Evolutionary conservation across 2,113 vertebrate genomes (phyloP), one percentile per base, ranked within the genome.

Genomic region (Chlamydotis undulata): DNA sequence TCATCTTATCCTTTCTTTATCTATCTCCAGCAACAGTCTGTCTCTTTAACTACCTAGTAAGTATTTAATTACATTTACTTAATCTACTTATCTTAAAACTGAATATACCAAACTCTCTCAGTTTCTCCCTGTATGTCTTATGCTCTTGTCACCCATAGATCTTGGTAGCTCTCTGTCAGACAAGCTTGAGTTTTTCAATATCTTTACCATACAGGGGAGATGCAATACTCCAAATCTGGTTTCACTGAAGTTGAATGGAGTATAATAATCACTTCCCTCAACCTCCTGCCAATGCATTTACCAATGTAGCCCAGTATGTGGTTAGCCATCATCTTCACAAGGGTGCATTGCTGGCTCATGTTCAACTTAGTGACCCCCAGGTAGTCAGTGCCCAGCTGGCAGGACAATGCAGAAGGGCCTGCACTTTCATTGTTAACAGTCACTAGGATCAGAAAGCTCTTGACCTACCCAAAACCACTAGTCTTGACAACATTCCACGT

Each of bases 211-310:
- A 41, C 4, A 33, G 22, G 7, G 8, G 5, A 63, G 13, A 19
- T 43, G 21, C 1, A 17, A 18, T 18, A 25, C 19, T 52, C 25
- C 12, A 47, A 24, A 22, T 33, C 7, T 63, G 10, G 6, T 68
- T 83, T 91, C 47, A 45, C 14, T 28, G 5, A 1, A 7, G 9
- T 8, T 29, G 28, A 89, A 35, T 12, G 14, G 33, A 63, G 37
- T 22, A 9, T 3, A 39, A 49, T 25, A 67, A 86, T 28, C 9
- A 12, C 6, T 41, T 67, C 18, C 14, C 22, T 69, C 49, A 64
- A 7, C 6, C 37, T 78, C 12, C 14, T 26, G 8, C 12, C 1
- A 2, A 10, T 12, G 26, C 1, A 7, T 2, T 69, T 69, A 10
- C 3, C 69, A 10, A 21, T 9, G 10, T 12, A 8, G 5, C 19